phyloP scores from a whole-genome alignment of 2,888 invertebrate genomes.

The Noctua fimbriata region DNA sequence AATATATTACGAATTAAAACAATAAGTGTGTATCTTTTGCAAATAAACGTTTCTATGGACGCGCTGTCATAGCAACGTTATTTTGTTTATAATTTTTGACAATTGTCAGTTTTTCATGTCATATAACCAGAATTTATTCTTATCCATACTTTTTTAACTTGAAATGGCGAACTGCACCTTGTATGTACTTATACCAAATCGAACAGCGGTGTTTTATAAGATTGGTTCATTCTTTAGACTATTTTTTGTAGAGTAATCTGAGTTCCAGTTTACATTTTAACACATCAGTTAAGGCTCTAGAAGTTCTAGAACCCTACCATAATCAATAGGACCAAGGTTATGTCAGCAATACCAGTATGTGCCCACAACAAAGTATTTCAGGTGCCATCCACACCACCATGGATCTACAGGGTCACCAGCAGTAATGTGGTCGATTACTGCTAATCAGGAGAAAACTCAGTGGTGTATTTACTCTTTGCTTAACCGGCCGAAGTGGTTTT shows the following conservation, averaged over 20 bases:
- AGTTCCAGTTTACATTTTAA: neutral
- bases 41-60: conserved; percentile 64
- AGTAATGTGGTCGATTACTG: too few species aligned
- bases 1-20: conserved; percentile 24
- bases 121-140: neutral
- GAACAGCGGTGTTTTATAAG: neutral
- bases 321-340: neutral
- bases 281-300: neutral
- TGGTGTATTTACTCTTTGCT: neutral
- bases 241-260: neutral
- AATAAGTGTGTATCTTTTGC: conserved; percentile 14
- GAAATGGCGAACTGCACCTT: neutral
- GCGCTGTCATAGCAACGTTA: conserved; percentile 58
- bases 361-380: neutral
- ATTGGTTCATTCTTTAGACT: neutral
- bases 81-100: conserved; percentile 33
- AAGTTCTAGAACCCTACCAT: neutral
- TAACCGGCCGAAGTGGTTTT: neutral
- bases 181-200: neutral
- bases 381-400: neutral
- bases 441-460: neutral
- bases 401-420: neutral
- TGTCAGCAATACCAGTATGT: neutral
- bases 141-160: neutral
- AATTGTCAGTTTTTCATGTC: too few species aligned